phyloP scores from a whole-genome alignment of 1,140 invertebrate genomes.

The Drosophila subobscura region DNA sequence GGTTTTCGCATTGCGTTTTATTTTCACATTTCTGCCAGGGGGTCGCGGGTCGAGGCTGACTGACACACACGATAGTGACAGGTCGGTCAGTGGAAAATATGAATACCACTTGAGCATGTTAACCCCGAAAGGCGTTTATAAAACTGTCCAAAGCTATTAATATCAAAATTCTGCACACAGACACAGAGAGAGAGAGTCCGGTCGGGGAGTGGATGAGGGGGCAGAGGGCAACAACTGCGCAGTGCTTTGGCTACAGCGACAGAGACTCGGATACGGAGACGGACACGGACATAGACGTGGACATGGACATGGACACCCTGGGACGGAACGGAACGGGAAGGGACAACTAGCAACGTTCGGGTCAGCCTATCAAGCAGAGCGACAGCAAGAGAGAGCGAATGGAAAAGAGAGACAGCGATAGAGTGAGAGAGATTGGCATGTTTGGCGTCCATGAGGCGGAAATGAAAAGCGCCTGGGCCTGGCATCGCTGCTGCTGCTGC shows the following conservation, averaged over 20 bases:
- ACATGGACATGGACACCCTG: constrained; percentile 41
- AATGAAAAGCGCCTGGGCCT: constrained; percentile 71
- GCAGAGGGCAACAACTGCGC: constrained; percentile 59
- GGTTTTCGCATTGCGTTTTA: constrained; percentile 20
- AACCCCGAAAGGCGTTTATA: constrained; percentile 82
- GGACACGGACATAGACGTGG: constrained; percentile 42
- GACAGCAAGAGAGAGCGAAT: not conserved
- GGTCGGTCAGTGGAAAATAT: constrained; percentile 82
- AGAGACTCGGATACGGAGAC: constrained; percentile 27
- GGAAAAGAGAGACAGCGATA: constrained; percentile 4
- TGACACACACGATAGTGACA: constrained; percentile 73
- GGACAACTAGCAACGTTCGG: constrained; percentile 55
- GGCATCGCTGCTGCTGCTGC: constrained; percentile 11
- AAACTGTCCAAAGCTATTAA: constrained; percentile 82
- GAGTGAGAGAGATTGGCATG: constrained; percentile 55
- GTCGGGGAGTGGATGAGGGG: not conserved
- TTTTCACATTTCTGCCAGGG: constrained; percentile 38
- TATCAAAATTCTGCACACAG: constrained; percentile 79
- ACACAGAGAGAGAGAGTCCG: not conserved
- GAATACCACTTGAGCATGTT: constrained; percentile 82
- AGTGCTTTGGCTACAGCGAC: constrained; percentile 55
- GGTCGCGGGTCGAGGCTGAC: constrained; percentile 11
- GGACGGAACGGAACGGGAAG: not conserved
- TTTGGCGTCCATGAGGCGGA: constrained; percentile 80
- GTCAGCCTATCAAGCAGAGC: constrained; percentile 67